A percentile compares a stretch with the other conserved stretches of the same genome.
Evolutionary conservation across 2,888 invertebrate species (phyloP).

Genomic region (Erannis defoliaria): DNA sequence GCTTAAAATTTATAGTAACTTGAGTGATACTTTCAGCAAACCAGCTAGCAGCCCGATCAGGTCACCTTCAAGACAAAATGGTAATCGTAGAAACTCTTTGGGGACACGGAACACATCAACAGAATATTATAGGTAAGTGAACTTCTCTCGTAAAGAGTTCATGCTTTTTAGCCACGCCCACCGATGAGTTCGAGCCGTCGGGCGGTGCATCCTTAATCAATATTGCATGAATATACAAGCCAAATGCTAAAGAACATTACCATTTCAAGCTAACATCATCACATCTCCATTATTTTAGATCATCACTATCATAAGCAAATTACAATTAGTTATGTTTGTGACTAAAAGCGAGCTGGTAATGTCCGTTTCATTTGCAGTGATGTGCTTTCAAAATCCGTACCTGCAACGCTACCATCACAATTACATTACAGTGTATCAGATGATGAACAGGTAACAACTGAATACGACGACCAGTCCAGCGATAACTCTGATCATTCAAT

Average conservation of each 20-base stretch:
- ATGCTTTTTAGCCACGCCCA: too few species aligned
- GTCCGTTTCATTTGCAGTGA: conserved; percentile 72
- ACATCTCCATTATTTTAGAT: background rate
- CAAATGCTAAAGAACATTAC: conserved; percentile 23
- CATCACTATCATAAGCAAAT: background rate
- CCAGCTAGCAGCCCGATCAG: conserved; percentile 24
- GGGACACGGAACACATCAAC: background rate
- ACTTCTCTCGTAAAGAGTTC: too few species aligned
- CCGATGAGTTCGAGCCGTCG: too few species aligned
- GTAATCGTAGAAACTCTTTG: conserved; percentile 39
- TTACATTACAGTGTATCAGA: conserved; percentile 68
- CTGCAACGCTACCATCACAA: conserved; percentile 66
- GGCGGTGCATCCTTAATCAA: too few species aligned
- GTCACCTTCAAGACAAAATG: conserved; percentile 18
- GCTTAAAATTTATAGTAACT: too few species aligned
- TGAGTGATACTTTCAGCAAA: conserved; percentile 41
- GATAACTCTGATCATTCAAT: conserved; percentile 37
- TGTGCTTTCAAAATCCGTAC: conserved; percentile 73
- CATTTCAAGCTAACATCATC: conserved; percentile 17
- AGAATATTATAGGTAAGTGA: background rate
- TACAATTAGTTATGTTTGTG: conserved; percentile 19
- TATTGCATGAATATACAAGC: background rate
- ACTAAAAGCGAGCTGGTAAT: conserved; percentile 68
- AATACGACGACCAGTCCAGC: conserved; percentile 25
- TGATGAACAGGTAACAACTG: conserved; percentile 38